Evolutionary conservation across 2,888 invertebrate species (phyloP), one percentile per base, ranked within the genome.

Genomic region (Agrotis exclamationis): DNA sequence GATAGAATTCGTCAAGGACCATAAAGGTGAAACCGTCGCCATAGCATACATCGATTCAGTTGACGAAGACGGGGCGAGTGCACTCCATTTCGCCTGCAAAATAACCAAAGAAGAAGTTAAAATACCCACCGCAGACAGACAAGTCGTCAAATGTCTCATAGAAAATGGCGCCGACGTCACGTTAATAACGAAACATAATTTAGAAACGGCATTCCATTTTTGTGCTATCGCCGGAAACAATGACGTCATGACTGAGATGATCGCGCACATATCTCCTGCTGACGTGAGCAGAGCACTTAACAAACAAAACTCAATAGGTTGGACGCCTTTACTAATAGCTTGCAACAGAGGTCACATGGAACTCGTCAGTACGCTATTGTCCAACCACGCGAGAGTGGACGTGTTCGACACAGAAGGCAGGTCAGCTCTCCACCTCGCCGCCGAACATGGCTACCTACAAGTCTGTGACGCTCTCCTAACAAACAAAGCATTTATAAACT

Each of bases 401-500:
- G 99, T 99, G 0, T 99, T 99, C 93, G 99, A 99, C 92, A 98
- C 97, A 81, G 99, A 99, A 94, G 99, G 99, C 47, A 96, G 99
- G 87, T 99, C 99, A 3, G 99, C 99, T 0, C 96, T 99, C 63
- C 99, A 99, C 93, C 96, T 99, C 85, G 99, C 99, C 18, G 99
- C 99, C 0, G 99, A 99, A 93, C 98, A 98, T 87, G 99, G 99
- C 4, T 99, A 98, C 90, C 96, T 99, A 85, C 97, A 98, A 96
- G 98, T 98, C 1, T 98, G 98, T 93, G 98, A 98, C 96, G 99
- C 97, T 1, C 96, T 99, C 64, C 96, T 99, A 53, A 98, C 98
- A 63, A 98, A 99, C 94, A 99, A 99, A 94, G 99, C 99, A 0
- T 99, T 99, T 93, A 99, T 99, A 80, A 99, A 99, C 94, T 99